A percentile compares a stretch with the other conserved stretches of the same genome.
Evolutionary conservation across 2,888 invertebrate species (phyloP).

Genomic region (Epinotia nisella): DNA sequence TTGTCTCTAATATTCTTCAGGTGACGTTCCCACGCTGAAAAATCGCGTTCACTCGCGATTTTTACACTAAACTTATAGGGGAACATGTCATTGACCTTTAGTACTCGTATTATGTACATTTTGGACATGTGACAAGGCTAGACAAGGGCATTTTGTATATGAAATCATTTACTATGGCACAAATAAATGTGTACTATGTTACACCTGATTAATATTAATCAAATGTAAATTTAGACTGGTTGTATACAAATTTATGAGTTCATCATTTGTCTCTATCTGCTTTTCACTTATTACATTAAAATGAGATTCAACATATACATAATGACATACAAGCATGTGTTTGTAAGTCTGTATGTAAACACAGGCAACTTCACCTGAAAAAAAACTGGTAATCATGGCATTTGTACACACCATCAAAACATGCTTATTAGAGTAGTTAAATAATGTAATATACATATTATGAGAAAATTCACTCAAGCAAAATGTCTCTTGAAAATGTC

Average conservation of each 20-base stretch:
- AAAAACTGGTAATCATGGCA: not conserved
- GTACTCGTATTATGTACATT: constrained; percentile 41
- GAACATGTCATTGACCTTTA: constrained; percentile 53
- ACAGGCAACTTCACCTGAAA: not conserved
- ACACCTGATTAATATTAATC: constrained; percentile 31
- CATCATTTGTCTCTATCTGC: constrained; percentile 5
- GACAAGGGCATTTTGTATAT: constrained; percentile 35
- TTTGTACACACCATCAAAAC: not conserved
- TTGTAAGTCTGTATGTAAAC: constrained; percentile 5
- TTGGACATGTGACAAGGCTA: constrained; percentile 46
- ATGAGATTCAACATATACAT: constrained; percentile 7
- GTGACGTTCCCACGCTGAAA: constrained; percentile 43
- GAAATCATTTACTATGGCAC: constrained; percentile 26
- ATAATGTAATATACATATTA: not conserved
- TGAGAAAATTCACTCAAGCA: not conserved
- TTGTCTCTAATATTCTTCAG: constrained; percentile 36
- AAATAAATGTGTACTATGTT: constrained; percentile 16
- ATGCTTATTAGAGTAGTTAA: not conserved
- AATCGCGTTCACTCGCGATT: constrained; percentile 31
- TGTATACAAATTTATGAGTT: constrained; percentile 18
- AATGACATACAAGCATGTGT: not conserved
- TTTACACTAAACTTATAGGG: constrained; percentile 22
- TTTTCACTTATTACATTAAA: constrained; percentile 3
- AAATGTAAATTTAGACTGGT: constrained; percentile 25
- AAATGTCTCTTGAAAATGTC: not conserved